A percentile compares a stretch with the other conserved stretches of the same genome.
Evolutionary conservation across 2,113 vertebrate genomes (phyloP).

Genomic region (Hylia prasina): DNA sequence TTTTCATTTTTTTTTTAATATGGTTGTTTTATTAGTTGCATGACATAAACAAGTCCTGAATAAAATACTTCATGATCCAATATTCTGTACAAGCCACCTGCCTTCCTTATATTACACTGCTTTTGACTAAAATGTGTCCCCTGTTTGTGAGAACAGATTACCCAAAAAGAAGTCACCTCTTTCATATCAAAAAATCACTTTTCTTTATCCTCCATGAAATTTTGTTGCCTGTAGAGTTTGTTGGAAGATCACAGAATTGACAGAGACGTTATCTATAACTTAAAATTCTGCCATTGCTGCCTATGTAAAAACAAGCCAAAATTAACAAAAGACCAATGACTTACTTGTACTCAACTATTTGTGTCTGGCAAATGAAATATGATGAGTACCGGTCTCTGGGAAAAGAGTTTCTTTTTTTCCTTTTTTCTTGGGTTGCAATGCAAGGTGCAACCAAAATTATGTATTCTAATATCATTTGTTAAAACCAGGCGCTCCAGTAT

Average conservation of each 20-base stretch:
- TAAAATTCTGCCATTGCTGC: neutral
- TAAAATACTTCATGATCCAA: neutral
- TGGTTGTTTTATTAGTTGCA: neutral
- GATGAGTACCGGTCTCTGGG: neutral
- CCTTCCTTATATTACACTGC: too few relatives aligned
- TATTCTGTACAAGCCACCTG: neutral
- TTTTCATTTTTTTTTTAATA: neutral
- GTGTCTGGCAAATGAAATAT: neutral
- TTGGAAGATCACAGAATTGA: neutral
- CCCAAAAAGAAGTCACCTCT: rapidly evolving
- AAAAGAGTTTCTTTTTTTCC: neutral
- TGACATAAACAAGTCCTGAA: neutral
- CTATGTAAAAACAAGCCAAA: neutral
- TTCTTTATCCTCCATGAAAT: neutral
- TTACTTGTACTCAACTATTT: neutral
- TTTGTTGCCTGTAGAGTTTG: neutral
- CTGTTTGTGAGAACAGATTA: neutral
- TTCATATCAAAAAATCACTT: neutral
- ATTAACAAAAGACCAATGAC: neutral
- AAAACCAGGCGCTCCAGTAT: too few relatives aligned
- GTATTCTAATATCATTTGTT: too few relatives aligned
- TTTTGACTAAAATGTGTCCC: neutral
- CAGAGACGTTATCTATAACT: neutral
- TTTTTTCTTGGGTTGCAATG: too few relatives aligned
- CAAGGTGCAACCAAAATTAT: too few relatives aligned